Evolutionary conservation across 2,888 invertebrate species (phyloP), one percentile per base, ranked within the genome.

Genomic region (Drosophila affinis): DNA sequence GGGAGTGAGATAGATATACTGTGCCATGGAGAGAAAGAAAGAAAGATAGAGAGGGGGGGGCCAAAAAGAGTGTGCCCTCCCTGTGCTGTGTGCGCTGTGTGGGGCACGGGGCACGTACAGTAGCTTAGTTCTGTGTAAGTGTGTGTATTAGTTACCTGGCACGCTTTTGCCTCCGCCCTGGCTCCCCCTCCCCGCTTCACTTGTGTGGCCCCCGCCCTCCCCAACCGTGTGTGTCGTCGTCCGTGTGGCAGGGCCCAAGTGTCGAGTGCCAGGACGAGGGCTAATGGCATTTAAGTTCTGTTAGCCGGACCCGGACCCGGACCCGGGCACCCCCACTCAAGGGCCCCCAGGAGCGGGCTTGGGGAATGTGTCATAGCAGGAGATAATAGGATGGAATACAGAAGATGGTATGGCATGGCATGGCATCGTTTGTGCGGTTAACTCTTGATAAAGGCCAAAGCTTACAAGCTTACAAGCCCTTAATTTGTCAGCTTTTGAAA

Each of bases 281-380:
- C 86, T 85, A 87, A 87, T 85, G 88, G 86, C 79, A 86, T 85
- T 85, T 85, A 87, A 85, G 85, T 85, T 85, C 80, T 85, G 80
- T 77, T 79, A 60, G 74, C 69, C 46, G 52, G 58, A 62, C 61
- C 54, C 59, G 59, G 9, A 29, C 29, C 61, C 27, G 60, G 46
- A 46, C 52, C 21, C 21, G 21, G 1, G 21, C 21, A 21, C 21
- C 21, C 21, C 21, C 21, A 21, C 21, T 21, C 21, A 2, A 21
- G 21, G 21, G 27, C 27, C 27, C 27, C 27, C 65, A 64, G 65
- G 52, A 59, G 68, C 68, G 59, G 17, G 32, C 44, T 34, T 53
- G 48, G 27, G 64, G 55, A 69, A 58, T 55, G 55, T 44, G 64
- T 27, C 32, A 27, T 45, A 18, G 27, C 24, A 24, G 24, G 27